Evolutionary conservation across 2,113 vertebrate species (phyloP).

Genomic region (Oreochromis tanganicae): DNA sequence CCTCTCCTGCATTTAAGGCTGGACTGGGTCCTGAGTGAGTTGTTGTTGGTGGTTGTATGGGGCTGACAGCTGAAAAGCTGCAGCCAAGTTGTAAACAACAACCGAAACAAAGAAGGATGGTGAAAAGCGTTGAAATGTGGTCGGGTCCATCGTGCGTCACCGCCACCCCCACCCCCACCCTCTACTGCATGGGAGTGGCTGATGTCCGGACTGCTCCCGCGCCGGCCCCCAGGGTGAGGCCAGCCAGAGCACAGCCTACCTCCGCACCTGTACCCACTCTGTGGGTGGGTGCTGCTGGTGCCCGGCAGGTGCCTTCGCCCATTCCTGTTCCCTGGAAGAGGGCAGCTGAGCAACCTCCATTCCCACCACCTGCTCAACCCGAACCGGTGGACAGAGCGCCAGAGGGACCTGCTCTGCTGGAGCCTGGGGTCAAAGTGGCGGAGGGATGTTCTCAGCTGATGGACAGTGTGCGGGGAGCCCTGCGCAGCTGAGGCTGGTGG

Average conservation of each 20-base stretch:
- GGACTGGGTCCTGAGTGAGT: too few relatives aligned
- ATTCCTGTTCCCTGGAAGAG: fast-evolving
- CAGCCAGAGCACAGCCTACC: not conserved
- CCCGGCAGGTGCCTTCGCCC: not conserved
- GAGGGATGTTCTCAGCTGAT: not conserved
- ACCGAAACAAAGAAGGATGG: too few relatives aligned
- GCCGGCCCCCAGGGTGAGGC: not conserved
- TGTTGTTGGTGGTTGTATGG: too few relatives aligned
- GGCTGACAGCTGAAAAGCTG: too few relatives aligned
- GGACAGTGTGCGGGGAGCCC: not conserved
- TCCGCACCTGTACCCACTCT: fast-evolving
- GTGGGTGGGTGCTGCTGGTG: not conserved
- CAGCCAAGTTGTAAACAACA: too few relatives aligned
- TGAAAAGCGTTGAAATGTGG: too few relatives aligned
- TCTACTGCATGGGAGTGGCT: not conserved
- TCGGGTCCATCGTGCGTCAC: too few relatives aligned
- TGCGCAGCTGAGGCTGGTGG: fast-evolving
- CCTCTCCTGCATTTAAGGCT: too few relatives aligned
- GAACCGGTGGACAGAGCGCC: not conserved
- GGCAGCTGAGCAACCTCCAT: not conserved
- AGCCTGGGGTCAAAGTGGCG: fast-evolving
- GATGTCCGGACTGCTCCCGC: not conserved
- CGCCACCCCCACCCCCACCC: not conserved
- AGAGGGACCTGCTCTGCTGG: not conserved
- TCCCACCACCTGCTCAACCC: not conserved